Base-by-base conservation (phyloP, 2,113 vertebrate genomes). In the Gopherus evgoodei region DNA sequence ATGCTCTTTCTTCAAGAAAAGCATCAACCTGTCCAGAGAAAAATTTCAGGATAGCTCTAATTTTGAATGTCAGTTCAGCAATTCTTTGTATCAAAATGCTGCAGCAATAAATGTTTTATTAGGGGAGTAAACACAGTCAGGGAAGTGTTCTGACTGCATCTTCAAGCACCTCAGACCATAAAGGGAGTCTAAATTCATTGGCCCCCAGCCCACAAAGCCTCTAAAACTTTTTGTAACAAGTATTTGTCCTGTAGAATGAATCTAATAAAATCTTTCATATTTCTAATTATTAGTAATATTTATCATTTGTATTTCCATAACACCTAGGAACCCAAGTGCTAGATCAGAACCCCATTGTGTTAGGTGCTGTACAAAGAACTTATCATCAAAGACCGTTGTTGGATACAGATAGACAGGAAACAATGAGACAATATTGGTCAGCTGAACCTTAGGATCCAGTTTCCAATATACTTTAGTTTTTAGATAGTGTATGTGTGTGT, bases 1-100 rank as follows among this genome's bases (percentile, higher is more conserved):
- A 88, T 0, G 0, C 3, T 89, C 21, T 79, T 65, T 79, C 83
- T 19, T 0, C 2, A n/a, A 91, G 89, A 25, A 47, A 78, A 78
- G 35, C 3, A 1, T 44, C 25, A 78, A 47, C 6, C 24, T 47
- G 25, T 0, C 86, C 85, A 84, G 84, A 17, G 75, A 57, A 86
- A 83, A 85, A 91, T 75, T 85, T 94, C 92, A 91, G 94, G 92
- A 69, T 88, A 88, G 92, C 92, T 72, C 65, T 83, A 57, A 85
- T 94, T 94, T 95, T 27, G 54, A 81, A 94, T n/a, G 57, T 42
- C 83, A 80, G 86, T 59, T 83, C 42, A 83, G 57, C 75, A 62
- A 83, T 29, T n/a, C 69, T 76, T 53, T 44, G 44, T 91, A 83
- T 44, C 91, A 95, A 86, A 65, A 94, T 91, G 96, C 90, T 88